Evolutionary conservation across 2,113 vertebrate genomes (phyloP), one percentile per base, ranked within the genome.

Genomic region (Odontophorus gujanensis): DNA sequence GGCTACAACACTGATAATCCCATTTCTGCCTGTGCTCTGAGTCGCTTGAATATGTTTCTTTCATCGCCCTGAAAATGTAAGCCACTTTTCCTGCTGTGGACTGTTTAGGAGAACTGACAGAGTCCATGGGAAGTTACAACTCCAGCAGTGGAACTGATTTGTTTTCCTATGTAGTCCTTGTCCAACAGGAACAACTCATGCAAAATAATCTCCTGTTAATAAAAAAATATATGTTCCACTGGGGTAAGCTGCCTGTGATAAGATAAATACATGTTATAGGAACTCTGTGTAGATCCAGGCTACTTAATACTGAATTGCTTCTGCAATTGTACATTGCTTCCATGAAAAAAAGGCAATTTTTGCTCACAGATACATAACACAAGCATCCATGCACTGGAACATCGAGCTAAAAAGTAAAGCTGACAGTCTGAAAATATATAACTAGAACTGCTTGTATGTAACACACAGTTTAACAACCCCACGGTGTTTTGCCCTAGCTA

Each of bases 131-230:
- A 87, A 13, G 40, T n/a, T 65, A 42, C 68, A 84, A 73, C 19
- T 63, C 34, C 74, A 94, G 1, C 34, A 65, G 50, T 47, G 57
- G 58, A 93, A 80, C 8, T 19, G 7, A 45, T 72, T 86, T 76
- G 17, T 69, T 86, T 87, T 79, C 53, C 78, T 51, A 51, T 2
- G 6, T 28, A 13, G 7, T 67, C 38, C 17, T 72, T 78, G 59
- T 16, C 59, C 53, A 73, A 1, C 26, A 6, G 6, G 8, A 26
- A 86, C 28, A 75, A 63, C 24, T 62, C 72, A 4, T n/a, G 14
- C 65, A 90, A 92, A 94, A 88, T 51, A 88, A 68, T 66, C 25
- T 50, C 57, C 53, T 55, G 8, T 83, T 93, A 81, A 83, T 74
- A 30, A 76, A 85, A 76, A 68, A 2, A 48, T 45, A 51, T 2